Evolutionary conservation across 1,140 invertebrate genomes (phyloP).

Genomic region (Psix sp.): DNA sequence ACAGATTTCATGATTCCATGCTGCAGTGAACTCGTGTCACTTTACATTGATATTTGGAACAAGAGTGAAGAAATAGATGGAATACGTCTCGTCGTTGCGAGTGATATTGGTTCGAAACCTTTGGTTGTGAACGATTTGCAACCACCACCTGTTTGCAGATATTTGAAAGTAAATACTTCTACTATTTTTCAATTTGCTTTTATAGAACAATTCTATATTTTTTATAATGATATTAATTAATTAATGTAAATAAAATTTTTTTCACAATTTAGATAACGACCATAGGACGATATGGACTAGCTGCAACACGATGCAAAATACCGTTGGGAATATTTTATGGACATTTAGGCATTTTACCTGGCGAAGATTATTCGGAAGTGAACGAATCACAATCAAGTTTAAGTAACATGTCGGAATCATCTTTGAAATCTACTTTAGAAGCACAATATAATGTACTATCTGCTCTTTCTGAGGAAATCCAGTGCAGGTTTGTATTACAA

Average conservation of each 20-base stretch:
- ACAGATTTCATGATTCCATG: slow-evolving; percentile 93
- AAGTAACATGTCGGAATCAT: slow-evolving; percentile 65
- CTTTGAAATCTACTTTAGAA: slow-evolving; percentile 75
- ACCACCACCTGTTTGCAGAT: slow-evolving; percentile 91
- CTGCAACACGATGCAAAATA: slow-evolving; percentile 91
- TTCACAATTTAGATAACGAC: slow-evolving; percentile 82
- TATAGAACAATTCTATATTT: background rate
- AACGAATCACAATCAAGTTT: slow-evolving; percentile 65
- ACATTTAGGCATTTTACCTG: slow-evolving; percentile 87
- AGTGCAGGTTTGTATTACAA: slow-evolving; percentile 80
- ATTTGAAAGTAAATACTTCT: slow-evolving; percentile 83
- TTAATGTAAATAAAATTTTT: slow-evolving; percentile 13
- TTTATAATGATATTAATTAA: background rate
- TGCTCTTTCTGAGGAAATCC: slow-evolving; percentile 85
- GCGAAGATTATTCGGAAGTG: slow-evolving; percentile 80
- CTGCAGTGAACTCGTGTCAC: slow-evolving; percentile 89
- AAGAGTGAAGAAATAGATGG: slow-evolving; percentile 89
- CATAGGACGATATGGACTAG: slow-evolving; percentile 93
- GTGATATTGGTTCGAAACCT: slow-evolving; percentile 89
- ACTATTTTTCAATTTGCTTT: background rate
- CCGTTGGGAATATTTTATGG: slow-evolving; percentile 95
- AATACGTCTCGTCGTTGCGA: slow-evolving; percentile 88
- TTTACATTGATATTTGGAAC: slow-evolving; percentile 94
- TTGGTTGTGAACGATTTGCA: slow-evolving; percentile 92
- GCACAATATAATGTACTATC: slow-evolving; percentile 79